Percentiles rank a stretch among this genome's conserved stretches.
Conservation (phyloP, 2,888 invertebrate species). For the Caenorhabditis uteleia region DNA sequence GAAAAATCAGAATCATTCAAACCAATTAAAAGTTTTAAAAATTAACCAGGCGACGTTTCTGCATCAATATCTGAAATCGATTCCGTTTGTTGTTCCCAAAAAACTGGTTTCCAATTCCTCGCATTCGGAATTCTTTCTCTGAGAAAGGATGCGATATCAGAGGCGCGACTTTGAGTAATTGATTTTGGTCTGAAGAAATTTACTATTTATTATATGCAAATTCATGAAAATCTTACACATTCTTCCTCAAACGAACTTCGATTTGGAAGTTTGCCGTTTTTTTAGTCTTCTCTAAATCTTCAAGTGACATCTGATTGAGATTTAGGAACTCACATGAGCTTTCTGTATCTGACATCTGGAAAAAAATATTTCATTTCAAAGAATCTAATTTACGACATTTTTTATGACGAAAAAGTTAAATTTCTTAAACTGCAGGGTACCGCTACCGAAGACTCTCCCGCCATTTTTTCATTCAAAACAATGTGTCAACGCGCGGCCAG, state of each 20-base stretch:
- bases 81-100: background rate
- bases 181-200: slow-evolving; percentile 37
- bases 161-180: slow-evolving; percentile 5
- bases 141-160: slow-evolving; percentile 20
- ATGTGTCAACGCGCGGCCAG: too few species aligned
- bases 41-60: too few species aligned
- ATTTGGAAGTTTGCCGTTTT: slow-evolving; percentile 25
- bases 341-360: too few species aligned
- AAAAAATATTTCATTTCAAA: too few species aligned
- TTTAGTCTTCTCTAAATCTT: background rate
- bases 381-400: too few species aligned
- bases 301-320: background rate
- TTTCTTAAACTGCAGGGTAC: too few species aligned
- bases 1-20: slow-evolving; percentile 3
- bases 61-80: too few species aligned
- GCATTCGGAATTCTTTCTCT: background rate
- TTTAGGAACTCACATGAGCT: too few species aligned
- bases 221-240: slow-evolving; percentile 33
- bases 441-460: too few species aligned
- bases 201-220: slow-evolving; percentile 6
- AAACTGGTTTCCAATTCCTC: slow-evolving; percentile 30
- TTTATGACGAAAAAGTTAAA: too few species aligned
- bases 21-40: background rate
- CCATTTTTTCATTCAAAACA: too few species aligned
- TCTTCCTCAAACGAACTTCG: slow-evolving; percentile 41